Percentiles rank a stretch among this genome's conserved stretches.
Conservation (phyloP, 2,113 vertebrate species). For the Sula dactylatra region DNA sequence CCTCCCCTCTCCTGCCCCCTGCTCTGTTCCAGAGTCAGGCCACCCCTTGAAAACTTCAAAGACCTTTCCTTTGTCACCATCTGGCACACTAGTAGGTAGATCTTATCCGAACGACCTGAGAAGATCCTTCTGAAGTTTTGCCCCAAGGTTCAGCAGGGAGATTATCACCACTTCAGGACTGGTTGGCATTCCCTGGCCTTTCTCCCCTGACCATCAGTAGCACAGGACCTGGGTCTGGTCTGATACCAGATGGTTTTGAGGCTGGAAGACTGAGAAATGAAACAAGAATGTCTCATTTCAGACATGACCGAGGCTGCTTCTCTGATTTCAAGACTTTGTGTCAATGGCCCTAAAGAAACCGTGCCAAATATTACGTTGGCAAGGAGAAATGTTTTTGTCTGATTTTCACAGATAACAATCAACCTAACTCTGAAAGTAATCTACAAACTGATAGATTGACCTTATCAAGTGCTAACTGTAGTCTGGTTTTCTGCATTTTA, state of each 20-base stretch:
- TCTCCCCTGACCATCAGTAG: neutral
- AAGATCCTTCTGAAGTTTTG: neutral
- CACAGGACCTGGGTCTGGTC: neutral
- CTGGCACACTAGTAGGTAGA: neutral
- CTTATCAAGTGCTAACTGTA: neutral
- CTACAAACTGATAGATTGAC: neutral
- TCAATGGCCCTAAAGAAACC: neutral
- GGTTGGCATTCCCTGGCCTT: neutral
- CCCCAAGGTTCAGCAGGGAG: neutral
- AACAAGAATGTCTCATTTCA: neutral
- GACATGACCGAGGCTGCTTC: neutral
- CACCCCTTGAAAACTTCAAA: neutral
- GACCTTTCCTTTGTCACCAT: neutral
- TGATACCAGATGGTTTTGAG: neutral
- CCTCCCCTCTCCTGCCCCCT: neutral
- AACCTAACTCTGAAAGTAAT: neutral
- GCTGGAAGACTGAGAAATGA: neutral
- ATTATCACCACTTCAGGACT: neutral
- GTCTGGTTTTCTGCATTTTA: neutral
- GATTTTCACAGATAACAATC: neutral
- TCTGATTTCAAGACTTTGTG: neutral
- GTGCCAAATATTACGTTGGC: too few species aligned
- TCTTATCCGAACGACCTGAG: neutral
- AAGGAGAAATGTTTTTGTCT: fast-evolving
- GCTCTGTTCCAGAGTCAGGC: neutral